Evolutionary conservation across 2,797 vertebrate species (phyloP).

Genomic region (Myripristis jacobus): DNA sequence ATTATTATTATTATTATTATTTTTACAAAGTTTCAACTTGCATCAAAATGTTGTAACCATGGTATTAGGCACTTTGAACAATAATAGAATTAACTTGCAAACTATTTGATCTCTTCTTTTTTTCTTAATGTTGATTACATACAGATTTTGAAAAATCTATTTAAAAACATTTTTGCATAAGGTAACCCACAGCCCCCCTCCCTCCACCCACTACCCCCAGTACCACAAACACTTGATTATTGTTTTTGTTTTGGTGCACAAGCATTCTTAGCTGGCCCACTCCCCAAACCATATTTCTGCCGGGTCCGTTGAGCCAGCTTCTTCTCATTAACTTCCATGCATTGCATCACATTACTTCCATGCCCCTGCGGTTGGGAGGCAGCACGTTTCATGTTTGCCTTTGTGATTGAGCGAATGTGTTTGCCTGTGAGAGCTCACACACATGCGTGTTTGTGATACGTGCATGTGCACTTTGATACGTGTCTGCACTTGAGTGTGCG

Average conservation of each 20-base stretch:
- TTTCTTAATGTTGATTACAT: conserved; percentile 1
- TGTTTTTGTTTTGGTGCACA: conserved; percentile 22
- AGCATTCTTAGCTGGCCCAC: conserved; percentile 14
- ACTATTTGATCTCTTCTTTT: background rate
- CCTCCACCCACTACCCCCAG: too few relatives aligned
- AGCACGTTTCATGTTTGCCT: conserved; percentile 72
- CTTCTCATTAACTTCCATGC: conserved; percentile 65
- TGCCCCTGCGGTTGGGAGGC: conserved; percentile 63
- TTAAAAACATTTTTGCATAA: background rate
- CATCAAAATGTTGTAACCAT: too few relatives aligned
- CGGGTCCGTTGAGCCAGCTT: conserved; percentile 49
- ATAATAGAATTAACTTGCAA: too few relatives aligned
- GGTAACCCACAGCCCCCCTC: too few relatives aligned
- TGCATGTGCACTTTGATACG: background rate
- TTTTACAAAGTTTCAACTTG: background rate
- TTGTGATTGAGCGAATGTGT: conserved; percentile 67
- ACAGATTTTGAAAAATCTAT: background rate
- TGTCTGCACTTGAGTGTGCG: too few relatives aligned
- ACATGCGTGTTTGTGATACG: conserved; percentile 46
- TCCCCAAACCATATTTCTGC: conserved; percentile 15
- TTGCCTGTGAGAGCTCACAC: conserved; percentile 47
- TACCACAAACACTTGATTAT: conserved; percentile 27
- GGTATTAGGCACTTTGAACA: too few relatives aligned
- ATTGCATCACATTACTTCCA: conserved; percentile 51
- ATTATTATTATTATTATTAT: too few relatives aligned